Evolutionary conservation across 2,113 vertebrate species (phyloP).

Genomic region (Hiodon alosoides): DNA sequence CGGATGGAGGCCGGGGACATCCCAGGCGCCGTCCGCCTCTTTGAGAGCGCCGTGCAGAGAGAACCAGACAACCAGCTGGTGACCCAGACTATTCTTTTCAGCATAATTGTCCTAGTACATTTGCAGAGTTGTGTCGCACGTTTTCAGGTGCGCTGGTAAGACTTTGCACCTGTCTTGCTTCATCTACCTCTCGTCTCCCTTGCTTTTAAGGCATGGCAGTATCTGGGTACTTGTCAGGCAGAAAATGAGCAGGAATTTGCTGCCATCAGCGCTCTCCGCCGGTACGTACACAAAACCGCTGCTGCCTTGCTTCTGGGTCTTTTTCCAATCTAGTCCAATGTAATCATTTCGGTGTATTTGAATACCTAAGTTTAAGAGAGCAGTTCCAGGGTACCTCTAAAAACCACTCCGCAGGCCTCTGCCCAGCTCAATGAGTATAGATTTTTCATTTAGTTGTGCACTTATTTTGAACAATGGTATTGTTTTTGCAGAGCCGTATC

Average conservation of each 20-base stretch:
- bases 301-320: neutral
- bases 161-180: neutral
- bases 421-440: no score
- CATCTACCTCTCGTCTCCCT: neutral
- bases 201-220: slow-evolving; percentile 85
- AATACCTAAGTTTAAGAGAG: neutral
- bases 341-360: neutral
- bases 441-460: no score
- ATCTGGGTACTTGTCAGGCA: slow-evolving; percentile 93
- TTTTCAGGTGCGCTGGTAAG: neutral
- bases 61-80: slow-evolving; percentile 91
- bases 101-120: neutral
- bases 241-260: slow-evolving; percentile 96
- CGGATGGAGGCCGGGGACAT: slow-evolving; percentile 87
- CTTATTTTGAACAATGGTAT: no score
- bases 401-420: no score
- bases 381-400: no score
- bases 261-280: slow-evolving; percentile 92
- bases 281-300: slow-evolving; percentile 58
- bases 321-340: neutral
- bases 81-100: slow-evolving; percentile 37
- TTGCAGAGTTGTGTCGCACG: neutral
- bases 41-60: slow-evolving; percentile 88
- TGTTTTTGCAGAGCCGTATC: no score
- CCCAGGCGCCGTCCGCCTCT: slow-evolving; percentile 86